Base-by-base conservation (phyloP, 2,888 invertebrate species). In the Dichetophora obliterata region DNA sequence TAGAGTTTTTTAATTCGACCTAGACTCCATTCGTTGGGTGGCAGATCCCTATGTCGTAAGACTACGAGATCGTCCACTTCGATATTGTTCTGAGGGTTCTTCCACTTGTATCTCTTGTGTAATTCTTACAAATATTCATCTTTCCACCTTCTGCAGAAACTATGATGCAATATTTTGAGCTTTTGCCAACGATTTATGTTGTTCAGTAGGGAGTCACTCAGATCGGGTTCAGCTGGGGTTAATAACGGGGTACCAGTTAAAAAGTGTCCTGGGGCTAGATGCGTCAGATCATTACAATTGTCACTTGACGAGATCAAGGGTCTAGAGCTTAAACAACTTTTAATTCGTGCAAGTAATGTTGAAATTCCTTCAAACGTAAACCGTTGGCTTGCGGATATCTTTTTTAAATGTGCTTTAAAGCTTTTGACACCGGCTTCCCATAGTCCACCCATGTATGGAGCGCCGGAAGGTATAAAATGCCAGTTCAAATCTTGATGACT, bases 41-140 rank as follows among this genome's bases (percentile, higher is more conserved):
- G 73, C 3, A 73, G 19, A 24, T 63, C n/a, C n/a, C 50, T 50
- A 48, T 37, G 6, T 37, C 37, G 4, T 5, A 37, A 5, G 1
- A 37, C 37, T 6, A 37, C 37, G 6, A 37, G 4, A 37, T 37
- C 37, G 8, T 37, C 8, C 1, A 37, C 37, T 37, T 37, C 37
- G 8, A 54, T 8, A 37, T 37, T 8, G 4, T 8, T 48, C 68
- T 16, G 69, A 37, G 34, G 69, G 31, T 5, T 69, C 61, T 66
- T 61, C 75, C 69, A 69, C 37, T 73, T 73, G 9, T 9, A 34
- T 1, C 73, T 50, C 63, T 73, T 73, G 24, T 73, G 63, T 6
- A 69, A 48, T 19, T 43, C 24, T n/a, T 24, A 69, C 3, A 75
- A 37, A 61, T 75, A 75, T 24, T 75, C 75, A 22, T 52, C n/a